phyloP scores from a whole-genome alignment of 2,888 invertebrate species.

The Itoplectis maculator region DNA sequence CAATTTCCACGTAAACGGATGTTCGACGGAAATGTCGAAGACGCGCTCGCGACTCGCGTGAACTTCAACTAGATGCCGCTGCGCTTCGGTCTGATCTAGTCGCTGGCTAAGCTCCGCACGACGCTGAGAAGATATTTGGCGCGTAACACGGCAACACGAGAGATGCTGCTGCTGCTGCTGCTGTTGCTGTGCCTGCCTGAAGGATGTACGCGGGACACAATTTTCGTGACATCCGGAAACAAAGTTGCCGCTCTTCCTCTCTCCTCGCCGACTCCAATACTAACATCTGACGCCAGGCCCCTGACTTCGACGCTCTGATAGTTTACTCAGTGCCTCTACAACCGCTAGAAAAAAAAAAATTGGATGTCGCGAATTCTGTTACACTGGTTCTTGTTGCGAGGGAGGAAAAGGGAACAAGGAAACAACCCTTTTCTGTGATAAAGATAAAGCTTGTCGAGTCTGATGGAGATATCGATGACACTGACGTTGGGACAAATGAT shows the following conservation, averaged over 20 bases:
- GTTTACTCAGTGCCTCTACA: background rate
- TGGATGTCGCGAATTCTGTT: too few relatives aligned
- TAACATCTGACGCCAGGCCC: background rate
- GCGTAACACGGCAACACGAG: slow-evolving; percentile 26
- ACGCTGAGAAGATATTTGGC: slow-evolving; percentile 10
- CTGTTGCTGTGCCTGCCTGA: slow-evolving; percentile 13
- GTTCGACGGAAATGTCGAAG: slow-evolving; percentile 74
- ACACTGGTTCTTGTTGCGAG: too few relatives aligned
- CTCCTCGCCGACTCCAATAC: slow-evolving; percentile 1
- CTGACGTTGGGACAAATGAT: too few relatives aligned
- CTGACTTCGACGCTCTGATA: slow-evolving; percentile 3
- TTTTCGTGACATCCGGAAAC: slow-evolving; percentile 63
- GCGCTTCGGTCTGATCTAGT: slow-evolving; percentile 11
- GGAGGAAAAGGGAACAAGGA: too few relatives aligned
- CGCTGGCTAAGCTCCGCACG: background rate
- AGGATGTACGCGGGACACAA: slow-evolving; percentile 53
- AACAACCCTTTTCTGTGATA: too few relatives aligned
- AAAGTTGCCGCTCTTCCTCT: slow-evolving; percentile 41
- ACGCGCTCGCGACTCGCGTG: slow-evolving; percentile 60
- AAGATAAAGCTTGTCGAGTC: too few relatives aligned
- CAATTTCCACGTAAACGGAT: slow-evolving; percentile 74
- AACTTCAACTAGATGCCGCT: slow-evolving; percentile 17
- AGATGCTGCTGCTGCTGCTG: background rate
- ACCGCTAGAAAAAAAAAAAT: background rate
- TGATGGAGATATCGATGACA: too few relatives aligned